Percentiles rank a stretch among this genome's conserved stretches.
phyloP scores from a whole-genome alignment of 2,888 invertebrate genomes.

The Trissoscelio sp. region DNA sequence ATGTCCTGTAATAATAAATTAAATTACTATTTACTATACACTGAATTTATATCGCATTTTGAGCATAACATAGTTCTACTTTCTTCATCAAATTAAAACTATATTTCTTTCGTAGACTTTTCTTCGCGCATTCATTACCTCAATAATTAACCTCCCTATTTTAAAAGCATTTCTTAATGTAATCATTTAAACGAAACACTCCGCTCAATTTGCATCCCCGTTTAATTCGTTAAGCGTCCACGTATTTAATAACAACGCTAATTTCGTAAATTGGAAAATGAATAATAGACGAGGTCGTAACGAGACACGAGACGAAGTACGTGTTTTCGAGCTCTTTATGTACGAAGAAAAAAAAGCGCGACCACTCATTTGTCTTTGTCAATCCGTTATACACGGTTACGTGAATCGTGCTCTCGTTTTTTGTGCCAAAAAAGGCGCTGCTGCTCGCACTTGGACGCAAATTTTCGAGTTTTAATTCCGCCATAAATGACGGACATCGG shows the following conservation, averaged over 20 bases:
- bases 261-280: slow-evolving; percentile 45
- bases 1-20: too few relatives aligned
- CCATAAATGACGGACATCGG: background rate
- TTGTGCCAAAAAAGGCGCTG: slow-evolving; percentile 4
- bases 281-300: slow-evolving; percentile 33
- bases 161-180: background rate
- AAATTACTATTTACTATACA: too few relatives aligned
- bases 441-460: slow-evolving; percentile 23
- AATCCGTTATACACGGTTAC: slow-evolving; percentile 40
- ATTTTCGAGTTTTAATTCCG: slow-evolving; percentile 30
- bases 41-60: too few relatives aligned
- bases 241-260: slow-evolving; percentile 44
- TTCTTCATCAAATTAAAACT: too few relatives aligned
- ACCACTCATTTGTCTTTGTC: slow-evolving; percentile 48
- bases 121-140: too few relatives aligned
- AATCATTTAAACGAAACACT: slow-evolving; percentile 24
- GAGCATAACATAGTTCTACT: too few relatives aligned
- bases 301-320: slow-evolving; percentile 17
- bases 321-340: slow-evolving; percentile 38
- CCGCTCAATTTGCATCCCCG: slow-evolving; percentile 24
- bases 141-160: background rate
- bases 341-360: slow-evolving; percentile 25
- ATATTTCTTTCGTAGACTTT: too few relatives aligned
- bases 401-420: slow-evolving; percentile 14
- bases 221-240: slow-evolving; percentile 32